Evolutionary conservation across 2,113 vertebrate genomes (phyloP), one percentile per base, ranked within the genome.

Genomic region (Tachycineta bicolor): DNA sequence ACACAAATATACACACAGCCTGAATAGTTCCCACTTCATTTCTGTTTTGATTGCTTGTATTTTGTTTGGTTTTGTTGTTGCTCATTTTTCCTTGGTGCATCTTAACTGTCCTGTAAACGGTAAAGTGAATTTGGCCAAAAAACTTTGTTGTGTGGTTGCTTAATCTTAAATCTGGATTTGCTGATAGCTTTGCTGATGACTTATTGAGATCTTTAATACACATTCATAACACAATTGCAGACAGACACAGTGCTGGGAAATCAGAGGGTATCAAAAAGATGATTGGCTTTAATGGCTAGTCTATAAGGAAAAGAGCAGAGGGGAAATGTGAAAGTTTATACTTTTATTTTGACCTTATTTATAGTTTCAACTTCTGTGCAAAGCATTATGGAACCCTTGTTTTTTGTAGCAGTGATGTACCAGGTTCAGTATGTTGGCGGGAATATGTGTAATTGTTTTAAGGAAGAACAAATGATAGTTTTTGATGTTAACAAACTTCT

Each of bases 91-190:
- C 31, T 50, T 43, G 39, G 17, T 63, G 22, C 20, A 14, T 2
- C 26, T 46, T 63, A 50, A 58, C 43, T 16, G 12, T 49, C 34
- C 19, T 20, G 20, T 11, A 41, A 49, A 5, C 16, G 17, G 20
- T 13, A 24, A n/a, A 49, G 52, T 31, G 25, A 34, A 44, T 68
- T 34, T 52, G 34, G 3, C 37, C 7, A 37, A 44, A 4, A 6
- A 7, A 18, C 2, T 52, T 67, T 22, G 17, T 14, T 0, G 0
- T 31, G 17, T 34, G 18, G 4, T 44, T 0, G 0, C 6, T 41
- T 43, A 58, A 50, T 67, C 22, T 43, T 17, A 50, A 76, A 59
- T 26, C 6, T 68, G 37, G 3, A 7, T 43, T 67, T 76, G 24
- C 23, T 73, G 14, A 22, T 39, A 14, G 2, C 11, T 11, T 59